Evolutionary conservation across 1,140 invertebrate species (phyloP), one percentile per base, ranked within the genome.

Genomic region (Bilobella aurantiaca): DNA sequence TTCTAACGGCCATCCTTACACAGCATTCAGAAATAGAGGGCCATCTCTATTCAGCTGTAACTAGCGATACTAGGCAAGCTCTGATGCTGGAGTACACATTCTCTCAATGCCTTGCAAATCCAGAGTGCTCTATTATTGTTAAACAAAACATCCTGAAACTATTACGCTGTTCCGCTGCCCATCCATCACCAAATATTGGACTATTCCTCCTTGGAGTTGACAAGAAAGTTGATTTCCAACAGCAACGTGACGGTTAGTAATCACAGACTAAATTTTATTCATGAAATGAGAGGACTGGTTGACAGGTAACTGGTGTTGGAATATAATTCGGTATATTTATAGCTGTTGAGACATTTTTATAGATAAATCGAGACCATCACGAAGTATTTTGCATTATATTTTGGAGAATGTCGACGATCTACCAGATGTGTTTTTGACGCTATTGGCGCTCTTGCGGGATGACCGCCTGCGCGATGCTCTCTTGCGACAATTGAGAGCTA

Each of bases 211-310:
- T 73, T 0, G 62, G 65, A 0, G 53, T 68, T 14, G 71, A 73
- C 46, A 66, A 66, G 46, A 70, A 67, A 30, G 64, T 68, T 18
- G 66, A 68, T 1, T 71, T 71, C 47, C 64, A 71, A 68, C 67
- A 69, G 53, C 66, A 53, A 66, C 65, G 5, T 23, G 5, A 23
- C 14, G 49, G 14, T 18, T 66, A 62, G 28, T 16, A 5, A 42
- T 30, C n/a, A n/a, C n/a, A n/a, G n/a, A n/a, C 25, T 21, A 28
- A 63, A 49, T 8, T 49, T 30, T 18, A 28, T 58, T 28, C 12
- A 2, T 67, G n/a, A n/a, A n/a, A n/a, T n/a, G n/a, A n/a, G n/a
- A n/a, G n/a, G n/a, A n/a, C n/a, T n/a, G n/a, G n/a, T n/a, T n/a
- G n/a, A n/a, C n/a, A n/a, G n/a, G n/a, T n/a, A n/a, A n/a, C n/a